phyloP scores from a whole-genome alignment of 2,113 vertebrate species.

The Microtus pennsylvanicus region DNA sequence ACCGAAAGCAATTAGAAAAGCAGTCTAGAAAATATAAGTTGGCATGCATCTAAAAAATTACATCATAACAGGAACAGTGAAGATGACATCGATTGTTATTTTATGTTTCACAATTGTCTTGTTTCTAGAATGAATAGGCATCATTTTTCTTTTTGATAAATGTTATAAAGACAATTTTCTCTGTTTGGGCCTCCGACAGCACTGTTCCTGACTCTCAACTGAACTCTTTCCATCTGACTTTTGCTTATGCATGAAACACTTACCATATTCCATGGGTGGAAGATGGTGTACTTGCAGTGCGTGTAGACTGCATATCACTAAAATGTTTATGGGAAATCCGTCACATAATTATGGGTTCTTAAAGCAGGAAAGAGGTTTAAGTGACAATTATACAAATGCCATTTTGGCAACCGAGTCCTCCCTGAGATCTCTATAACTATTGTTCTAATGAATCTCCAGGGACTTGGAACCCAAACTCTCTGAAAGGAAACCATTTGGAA shows the following conservation, averaged over 20 bases:
- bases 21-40: neutral
- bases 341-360: neutral
- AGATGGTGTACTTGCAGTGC: neutral
- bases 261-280: too few species aligned
- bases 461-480: slow-evolving; percentile 13
- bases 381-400: neutral
- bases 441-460: neutral
- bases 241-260: neutral
- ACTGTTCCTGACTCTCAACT: neutral
- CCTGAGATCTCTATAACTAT: neutral
- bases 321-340: slow-evolving; percentile 20
- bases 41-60: neutral
- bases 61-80: neutral
- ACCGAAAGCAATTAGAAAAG: neutral
- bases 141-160: neutral
- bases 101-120: neutral
- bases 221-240: neutral
- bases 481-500: slow-evolving; percentile 27
- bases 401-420: neutral
- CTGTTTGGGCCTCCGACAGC: neutral
- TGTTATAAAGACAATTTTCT: neutral
- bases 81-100: neutral
- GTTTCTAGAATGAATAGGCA: neutral
- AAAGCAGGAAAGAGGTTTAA: slow-evolving; percentile 17
- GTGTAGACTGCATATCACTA: neutral